phyloP scores from a whole-genome alignment of 1,140 invertebrate genomes.

The Carcinoscorpius rotundicauda region DNA sequence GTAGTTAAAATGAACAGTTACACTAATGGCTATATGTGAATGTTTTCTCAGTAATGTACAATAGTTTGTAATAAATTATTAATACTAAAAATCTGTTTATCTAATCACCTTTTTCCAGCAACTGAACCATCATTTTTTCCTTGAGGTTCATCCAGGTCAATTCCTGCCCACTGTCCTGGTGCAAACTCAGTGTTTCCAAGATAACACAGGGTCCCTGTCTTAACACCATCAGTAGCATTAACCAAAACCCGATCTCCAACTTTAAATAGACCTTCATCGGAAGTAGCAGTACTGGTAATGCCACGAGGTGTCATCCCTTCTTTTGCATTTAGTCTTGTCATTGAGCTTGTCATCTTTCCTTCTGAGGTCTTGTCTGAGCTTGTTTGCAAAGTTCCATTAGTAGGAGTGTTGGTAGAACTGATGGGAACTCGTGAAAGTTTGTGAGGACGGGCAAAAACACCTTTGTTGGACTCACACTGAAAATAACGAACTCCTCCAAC shows the following conservation, averaged over 20 bases:
- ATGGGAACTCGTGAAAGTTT: constrained; percentile 21
- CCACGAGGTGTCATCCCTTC: not conserved
- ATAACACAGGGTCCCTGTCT: constrained; percentile 72
- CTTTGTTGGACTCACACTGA: constrained; percentile 51
- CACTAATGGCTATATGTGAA: too few species aligned
- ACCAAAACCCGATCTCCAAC: constrained; percentile 87
- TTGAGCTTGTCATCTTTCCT: constrained; percentile 6
- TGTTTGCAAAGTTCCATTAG: not conserved
- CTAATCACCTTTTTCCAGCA: constrained; percentile 39
- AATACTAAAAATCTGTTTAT: too few species aligned
- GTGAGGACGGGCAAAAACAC: constrained; percentile 64
- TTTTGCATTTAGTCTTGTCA: constrained; percentile 4
- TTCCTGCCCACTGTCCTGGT: constrained; percentile 85
- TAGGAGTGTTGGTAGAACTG: not conserved
- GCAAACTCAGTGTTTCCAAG: constrained; percentile 86
- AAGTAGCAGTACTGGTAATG: not conserved
- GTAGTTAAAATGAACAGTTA: too few species aligned
- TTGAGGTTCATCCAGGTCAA: constrained; percentile 81
- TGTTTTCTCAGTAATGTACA: too few species aligned
- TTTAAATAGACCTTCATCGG: constrained; percentile 38
- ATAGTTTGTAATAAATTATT: too few species aligned
- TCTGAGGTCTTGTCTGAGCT: not conserved
- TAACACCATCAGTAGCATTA: constrained; percentile 70
- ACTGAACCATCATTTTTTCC: constrained; percentile 96
- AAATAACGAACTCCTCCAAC: constrained; percentile 40